These are phyloP conservation scores for Hippocampus mohnikei DNA, from an alignment of 2,113 vertebrate genomes.

Conservation along the genomic window DNA sequence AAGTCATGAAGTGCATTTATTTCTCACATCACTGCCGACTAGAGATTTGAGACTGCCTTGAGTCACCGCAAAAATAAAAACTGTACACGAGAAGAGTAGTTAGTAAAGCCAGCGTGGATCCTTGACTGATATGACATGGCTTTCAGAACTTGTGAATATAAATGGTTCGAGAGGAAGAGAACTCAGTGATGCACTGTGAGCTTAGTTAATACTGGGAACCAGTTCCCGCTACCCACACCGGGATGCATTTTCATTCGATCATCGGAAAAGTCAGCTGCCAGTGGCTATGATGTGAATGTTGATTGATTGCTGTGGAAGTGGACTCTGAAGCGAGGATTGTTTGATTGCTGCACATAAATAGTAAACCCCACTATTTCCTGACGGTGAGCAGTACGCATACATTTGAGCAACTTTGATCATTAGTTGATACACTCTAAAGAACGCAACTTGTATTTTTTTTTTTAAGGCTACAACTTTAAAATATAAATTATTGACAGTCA, in stretches of 20 bases:
- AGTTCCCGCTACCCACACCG: slow-evolving; percentile 6
- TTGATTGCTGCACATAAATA: background rate
- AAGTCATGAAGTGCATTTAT: background rate
- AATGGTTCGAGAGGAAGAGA: background rate
- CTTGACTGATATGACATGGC: slow-evolving; percentile 17
- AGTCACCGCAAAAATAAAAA: slow-evolving; percentile 41
- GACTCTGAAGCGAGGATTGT: background rate
- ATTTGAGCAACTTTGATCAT: background rate
- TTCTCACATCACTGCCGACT: slow-evolving; percentile 14
- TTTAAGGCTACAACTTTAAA: too few species aligned
- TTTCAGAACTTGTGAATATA: slow-evolving; percentile 10
- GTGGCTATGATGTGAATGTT: slow-evolving; percentile 4
- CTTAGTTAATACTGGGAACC: slow-evolving; percentile 6
- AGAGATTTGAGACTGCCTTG: slow-evolving; percentile 13
- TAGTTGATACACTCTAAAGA: background rate
- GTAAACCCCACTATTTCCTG: background rate
- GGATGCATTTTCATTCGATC: background rate
- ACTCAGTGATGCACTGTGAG: background rate
- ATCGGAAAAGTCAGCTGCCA: background rate
- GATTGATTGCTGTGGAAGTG: background rate
- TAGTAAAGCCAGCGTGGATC: slow-evolving; percentile 13
- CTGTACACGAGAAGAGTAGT: slow-evolving; percentile 33
- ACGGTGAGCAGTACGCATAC: background rate
- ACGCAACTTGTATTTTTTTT: too few species aligned
- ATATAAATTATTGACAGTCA: too few species aligned